phyloP scores from a whole-genome alignment of 2,797 vertebrate species.

The Holocentrus rufus region DNA sequence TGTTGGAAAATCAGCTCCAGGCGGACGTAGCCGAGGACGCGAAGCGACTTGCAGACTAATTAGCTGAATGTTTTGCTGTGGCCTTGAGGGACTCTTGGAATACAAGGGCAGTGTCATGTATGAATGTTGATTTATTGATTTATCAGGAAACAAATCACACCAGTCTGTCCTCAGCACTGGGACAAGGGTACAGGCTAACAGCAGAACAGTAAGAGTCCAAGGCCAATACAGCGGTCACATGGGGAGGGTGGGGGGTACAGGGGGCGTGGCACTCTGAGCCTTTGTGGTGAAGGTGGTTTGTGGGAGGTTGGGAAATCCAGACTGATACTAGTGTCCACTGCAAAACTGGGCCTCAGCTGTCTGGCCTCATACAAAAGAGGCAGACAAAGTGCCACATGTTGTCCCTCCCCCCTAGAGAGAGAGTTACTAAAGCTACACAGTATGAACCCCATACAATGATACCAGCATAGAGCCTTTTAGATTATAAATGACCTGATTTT shows the following conservation, averaged over 20 bases:
- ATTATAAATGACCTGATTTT: neutral
- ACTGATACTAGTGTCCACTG: constrained; percentile 19
- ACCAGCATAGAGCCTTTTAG: neutral
- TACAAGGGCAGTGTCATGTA: constrained; percentile 32
- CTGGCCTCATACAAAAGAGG: constrained; percentile 16
- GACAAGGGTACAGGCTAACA: constrained; percentile 30
- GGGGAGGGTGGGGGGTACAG: constrained; percentile 41
- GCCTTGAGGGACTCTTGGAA: constrained; percentile 38
- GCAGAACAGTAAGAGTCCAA: constrained; percentile 55
- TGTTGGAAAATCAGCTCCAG: constrained; percentile 23
- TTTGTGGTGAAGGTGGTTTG: constrained; percentile 25
- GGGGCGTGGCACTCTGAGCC: constrained; percentile 47
- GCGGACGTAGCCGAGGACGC: constrained; percentile 11
- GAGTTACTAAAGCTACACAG: neutral
- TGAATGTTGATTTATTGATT: constrained; percentile 50
- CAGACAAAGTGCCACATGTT: constrained; percentile 8
- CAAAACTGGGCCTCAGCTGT: constrained; percentile 49
- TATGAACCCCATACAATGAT: neutral
- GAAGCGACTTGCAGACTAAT: constrained; percentile 35
- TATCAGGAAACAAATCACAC: constrained; percentile 30
- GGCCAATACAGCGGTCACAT: constrained; percentile 41
- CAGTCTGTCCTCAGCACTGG: constrained; percentile 31
- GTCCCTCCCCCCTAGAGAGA: neutral
- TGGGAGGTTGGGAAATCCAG: constrained; percentile 30
- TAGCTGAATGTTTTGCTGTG: constrained; percentile 36